Conservation (phyloP, 2,797 vertebrate species). For the Sebastiscus tertius region DNA sequence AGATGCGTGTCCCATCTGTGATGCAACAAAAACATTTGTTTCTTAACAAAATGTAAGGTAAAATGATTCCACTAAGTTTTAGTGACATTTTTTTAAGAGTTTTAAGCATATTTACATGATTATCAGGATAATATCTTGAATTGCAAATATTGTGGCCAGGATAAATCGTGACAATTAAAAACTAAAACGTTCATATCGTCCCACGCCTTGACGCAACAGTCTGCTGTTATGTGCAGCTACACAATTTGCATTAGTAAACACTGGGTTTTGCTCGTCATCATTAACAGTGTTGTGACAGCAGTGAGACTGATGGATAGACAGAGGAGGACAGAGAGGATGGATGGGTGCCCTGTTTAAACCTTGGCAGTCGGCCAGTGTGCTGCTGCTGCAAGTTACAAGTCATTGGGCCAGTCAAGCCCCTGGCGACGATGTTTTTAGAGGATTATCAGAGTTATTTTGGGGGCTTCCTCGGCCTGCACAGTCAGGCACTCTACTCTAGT, state of each 20-base stretch:
- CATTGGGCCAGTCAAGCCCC: slow-evolving; percentile 46
- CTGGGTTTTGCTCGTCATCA: slow-evolving; percentile 5
- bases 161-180: too few relatives aligned
- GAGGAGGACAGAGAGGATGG: not conserved
- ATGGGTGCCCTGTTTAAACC: slow-evolving; percentile 20
- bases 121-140: too few relatives aligned
- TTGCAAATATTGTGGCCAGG: too few relatives aligned
- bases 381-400: slow-evolving; percentile 52
- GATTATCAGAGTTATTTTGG: slow-evolving; percentile 74
- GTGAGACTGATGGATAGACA: not conserved
- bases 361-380: not conserved
- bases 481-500: slow-evolving; percentile 11
- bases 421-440: slow-evolving; percentile 55
- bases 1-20: not conserved
- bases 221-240: not conserved
- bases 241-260: slow-evolving; percentile 18
- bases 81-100: too few relatives aligned
- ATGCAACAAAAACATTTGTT: too few relatives aligned
- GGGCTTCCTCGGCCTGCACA: slow-evolving; percentile 31
- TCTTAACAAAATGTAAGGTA: too few relatives aligned
- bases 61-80: too few relatives aligned
- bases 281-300: not conserved
- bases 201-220: not conserved
- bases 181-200: too few relatives aligned
- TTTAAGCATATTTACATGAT: too few relatives aligned